These are phyloP conservation scores for Australoheros scitulus DNA, from an alignment of 2,113 vertebrate genomes.

Conservation along the genomic window DNA sequence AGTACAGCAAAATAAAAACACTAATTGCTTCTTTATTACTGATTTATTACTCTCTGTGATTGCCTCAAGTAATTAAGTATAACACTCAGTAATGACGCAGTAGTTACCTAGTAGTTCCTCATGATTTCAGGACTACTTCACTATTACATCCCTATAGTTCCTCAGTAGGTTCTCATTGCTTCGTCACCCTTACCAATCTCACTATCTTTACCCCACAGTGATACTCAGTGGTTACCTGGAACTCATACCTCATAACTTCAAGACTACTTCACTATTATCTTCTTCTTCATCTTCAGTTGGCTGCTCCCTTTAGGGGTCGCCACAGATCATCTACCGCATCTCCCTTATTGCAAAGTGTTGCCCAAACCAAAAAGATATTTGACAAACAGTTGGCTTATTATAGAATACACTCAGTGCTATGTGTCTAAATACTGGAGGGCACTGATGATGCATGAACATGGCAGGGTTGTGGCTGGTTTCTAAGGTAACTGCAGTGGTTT, in stretches of 20 bases:
- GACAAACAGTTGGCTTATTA: not conserved
- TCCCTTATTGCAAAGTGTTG: not conserved
- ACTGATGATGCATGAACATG: not conserved
- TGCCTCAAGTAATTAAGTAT: not conserved
- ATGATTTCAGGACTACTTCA: not conserved
- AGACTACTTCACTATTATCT: not conserved
- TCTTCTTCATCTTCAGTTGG: not conserved
- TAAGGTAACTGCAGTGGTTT: not conserved
- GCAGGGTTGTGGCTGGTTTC: not conserved
- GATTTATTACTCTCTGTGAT: not conserved
- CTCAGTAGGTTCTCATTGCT: not conserved
- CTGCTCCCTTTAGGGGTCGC: not conserved
- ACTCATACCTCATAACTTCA: not conserved
- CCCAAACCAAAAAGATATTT: not conserved
- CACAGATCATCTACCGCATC: not conserved
- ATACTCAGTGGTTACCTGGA: not conserved
- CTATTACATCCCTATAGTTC: not conserved
- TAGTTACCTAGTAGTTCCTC: not conserved
- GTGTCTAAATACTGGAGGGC: not conserved
- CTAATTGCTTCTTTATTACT: not conserved
- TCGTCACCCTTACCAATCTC: not conserved
- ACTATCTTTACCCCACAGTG: not conserved
- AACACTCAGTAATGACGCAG: not conserved
- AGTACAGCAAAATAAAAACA: not conserved
- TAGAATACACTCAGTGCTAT: not conserved